Percentiles rank a stretch among this genome's conserved stretches.
phyloP scores from a whole-genome alignment of 2,888 invertebrate species.

The Microctonus brassicae region DNA sequence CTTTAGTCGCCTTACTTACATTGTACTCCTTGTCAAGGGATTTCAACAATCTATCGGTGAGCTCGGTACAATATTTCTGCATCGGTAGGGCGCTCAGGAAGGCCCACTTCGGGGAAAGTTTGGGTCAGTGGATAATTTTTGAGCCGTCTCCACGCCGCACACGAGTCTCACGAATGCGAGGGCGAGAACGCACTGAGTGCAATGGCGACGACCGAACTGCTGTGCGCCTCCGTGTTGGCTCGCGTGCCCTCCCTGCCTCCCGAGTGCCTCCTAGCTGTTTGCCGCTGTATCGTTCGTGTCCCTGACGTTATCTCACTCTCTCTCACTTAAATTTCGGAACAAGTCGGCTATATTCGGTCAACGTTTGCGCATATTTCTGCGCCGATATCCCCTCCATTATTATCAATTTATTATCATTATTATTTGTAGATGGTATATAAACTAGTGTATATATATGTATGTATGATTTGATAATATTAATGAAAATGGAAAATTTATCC shows the following conservation, averaged over 20 bases:
- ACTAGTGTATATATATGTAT: not conserved
- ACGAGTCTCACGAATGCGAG: slow-evolving; percentile 59
- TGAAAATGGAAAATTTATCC: no score
- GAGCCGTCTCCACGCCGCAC: slow-evolving; percentile 65
- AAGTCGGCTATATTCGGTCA: slow-evolving; percentile 41
- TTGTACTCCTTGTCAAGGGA: slow-evolving; percentile 97
- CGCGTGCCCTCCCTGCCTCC: slow-evolving; percentile 56
- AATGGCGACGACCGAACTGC: slow-evolving; percentile 72
- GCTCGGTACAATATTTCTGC: slow-evolving; percentile 77
- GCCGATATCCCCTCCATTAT: slow-evolving; percentile 39
- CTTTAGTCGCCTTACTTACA: slow-evolving; percentile 80
- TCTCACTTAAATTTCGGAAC: slow-evolving; percentile 25
- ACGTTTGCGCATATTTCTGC: slow-evolving; percentile 51
- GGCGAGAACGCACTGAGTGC: slow-evolving; percentile 65
- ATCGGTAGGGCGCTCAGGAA: slow-evolving; percentile 70
- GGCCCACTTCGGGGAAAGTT: slow-evolving; percentile 61
- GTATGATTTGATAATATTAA: no score
- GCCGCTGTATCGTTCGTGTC: slow-evolving; percentile 44
- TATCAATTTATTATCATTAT: not conserved
- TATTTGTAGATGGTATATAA: no score
- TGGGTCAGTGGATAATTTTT: slow-evolving; percentile 34
- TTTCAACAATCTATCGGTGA: slow-evolving; percentile 96
- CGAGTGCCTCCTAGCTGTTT: slow-evolving; percentile 51
- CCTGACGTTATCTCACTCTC: slow-evolving; percentile 39
- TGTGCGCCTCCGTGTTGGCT: slow-evolving; percentile 55